Percentiles rank a stretch among this genome's conserved stretches.
phyloP scores from a whole-genome alignment of 2,797 vertebrate species.

The Melanotaenia trifasciata region DNA sequence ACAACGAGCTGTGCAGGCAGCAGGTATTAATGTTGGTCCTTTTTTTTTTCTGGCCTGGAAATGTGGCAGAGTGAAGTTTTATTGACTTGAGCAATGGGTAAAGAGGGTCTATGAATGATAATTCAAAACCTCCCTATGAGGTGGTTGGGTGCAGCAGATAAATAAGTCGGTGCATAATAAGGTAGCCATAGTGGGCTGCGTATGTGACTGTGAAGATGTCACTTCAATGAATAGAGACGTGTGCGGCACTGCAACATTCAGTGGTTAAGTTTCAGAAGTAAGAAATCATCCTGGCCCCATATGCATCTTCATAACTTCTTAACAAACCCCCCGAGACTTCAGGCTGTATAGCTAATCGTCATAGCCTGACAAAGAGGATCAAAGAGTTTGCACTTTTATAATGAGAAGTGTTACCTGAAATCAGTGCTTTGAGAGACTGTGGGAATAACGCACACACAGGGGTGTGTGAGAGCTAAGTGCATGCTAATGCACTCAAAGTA shows the following conservation, averaged over 20 bases:
- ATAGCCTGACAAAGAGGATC: conserved; percentile 69
- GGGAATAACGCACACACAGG: conserved; percentile 63
- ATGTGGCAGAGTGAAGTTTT: conserved; percentile 36
- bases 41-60: conserved; percentile 16
- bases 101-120: conserved; percentile 60
- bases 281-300: conserved; percentile 55
- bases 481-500: conserved; percentile 73
- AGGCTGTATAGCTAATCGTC: conserved; percentile 63
- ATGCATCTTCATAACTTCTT: conserved; percentile 63
- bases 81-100: conserved; percentile 27
- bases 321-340: conserved; percentile 54
- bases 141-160: conserved; percentile 40
- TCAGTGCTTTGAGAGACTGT: conserved; percentile 62
- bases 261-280: conserved; percentile 50
- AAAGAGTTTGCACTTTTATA: conserved; percentile 65
- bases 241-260: conserved; percentile 45
- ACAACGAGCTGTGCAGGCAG: conserved; percentile 90
- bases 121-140: conserved; percentile 54
- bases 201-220: conserved; percentile 67
- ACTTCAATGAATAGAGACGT: conserved; percentile 53
- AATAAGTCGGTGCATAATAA: conserved; percentile 49
- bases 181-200: conserved; percentile 31
- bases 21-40: conserved; percentile 80
- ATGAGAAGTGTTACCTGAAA: conserved; percentile 73
- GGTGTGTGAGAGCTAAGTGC: conserved; percentile 65